Evolutionary conservation across 2,797 vertebrate species (phyloP), one percentile per base, ranked within the genome.

Genomic region (Phataginus tricuspis): DNA sequence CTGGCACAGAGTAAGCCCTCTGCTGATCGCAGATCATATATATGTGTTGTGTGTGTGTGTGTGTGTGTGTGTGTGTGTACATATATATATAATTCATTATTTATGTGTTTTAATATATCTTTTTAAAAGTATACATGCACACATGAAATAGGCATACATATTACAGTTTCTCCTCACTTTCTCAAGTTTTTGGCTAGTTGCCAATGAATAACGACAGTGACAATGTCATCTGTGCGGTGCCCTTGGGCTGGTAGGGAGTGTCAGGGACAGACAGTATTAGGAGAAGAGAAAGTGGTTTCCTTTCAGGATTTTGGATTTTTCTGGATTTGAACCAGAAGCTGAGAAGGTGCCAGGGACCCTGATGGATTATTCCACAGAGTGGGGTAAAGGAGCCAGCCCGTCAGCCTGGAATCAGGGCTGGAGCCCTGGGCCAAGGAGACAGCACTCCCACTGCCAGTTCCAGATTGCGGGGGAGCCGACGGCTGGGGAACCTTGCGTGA

Each of bases 331-430:
- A 39, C 45, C 15, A 69, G 88, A 78, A 29, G 61, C 68, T 6
- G 53, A 39, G 61, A 11, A 1, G 13, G 15, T 75, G 53, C n/a
- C 4, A 7, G 9, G 53, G 68, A 72, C 7, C 21, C 83, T 37
- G 12, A 7, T 0, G 1, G 10, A 21, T 42, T 27, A 18, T 8
- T 53, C 45, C 23, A 37, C 13, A 29, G 84, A 27, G 39, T 2
- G 10, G 39, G 23, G 15, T 29, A 11, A 37, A 15, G 39, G 25
- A 63, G 45, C 66, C 27, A 4, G 31, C 27, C 29, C 15, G 49
- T 13, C 34, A 1, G 27, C 27, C 42, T 45, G 59, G 1, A 2
- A 0, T 27, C 15, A 0, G 2, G 77, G 23, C 16, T 2, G 1
- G 61, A 83, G 45, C 49, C 80, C 74, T 37, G 68, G 75, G 29